Evolutionary conservation across 64 coral and sea anemone species (phyloP).

Genomic region (Pachyseris speciosa): DNA sequence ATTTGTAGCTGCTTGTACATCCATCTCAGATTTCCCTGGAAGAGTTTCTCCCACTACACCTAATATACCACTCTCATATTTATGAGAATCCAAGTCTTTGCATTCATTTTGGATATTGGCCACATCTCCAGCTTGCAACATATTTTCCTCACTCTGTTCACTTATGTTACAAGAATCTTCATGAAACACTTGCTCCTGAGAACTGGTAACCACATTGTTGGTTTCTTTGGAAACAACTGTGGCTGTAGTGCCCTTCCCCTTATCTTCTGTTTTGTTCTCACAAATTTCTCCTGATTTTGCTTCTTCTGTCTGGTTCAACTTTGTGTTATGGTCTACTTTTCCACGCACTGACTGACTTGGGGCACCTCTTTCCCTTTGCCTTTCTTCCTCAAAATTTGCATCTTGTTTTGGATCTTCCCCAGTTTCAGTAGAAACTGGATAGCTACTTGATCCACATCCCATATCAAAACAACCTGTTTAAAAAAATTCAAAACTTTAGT

Average conservation of each 20-base stretch:
- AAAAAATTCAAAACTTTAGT: too few relatives aligned
- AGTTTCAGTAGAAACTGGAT: neutral
- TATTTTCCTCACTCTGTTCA: neutral
- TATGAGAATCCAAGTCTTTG: neutral
- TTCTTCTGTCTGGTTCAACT: neutral
- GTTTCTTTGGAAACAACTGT: neutral
- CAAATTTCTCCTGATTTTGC: neutral
- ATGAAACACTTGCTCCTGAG: neutral
- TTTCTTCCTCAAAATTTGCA: neutral
- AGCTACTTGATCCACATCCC: constrained; percentile 24
- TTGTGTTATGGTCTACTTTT: neutral
- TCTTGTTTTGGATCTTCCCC: neutral
- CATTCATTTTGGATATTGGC: neutral
- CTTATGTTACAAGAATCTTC: neutral
- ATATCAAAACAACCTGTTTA: too few relatives aligned
- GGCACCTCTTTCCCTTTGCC: too few relatives aligned
- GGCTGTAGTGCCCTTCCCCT: too few relatives aligned
- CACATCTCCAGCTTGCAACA: neutral
- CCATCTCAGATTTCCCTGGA: too few relatives aligned
- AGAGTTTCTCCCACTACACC: too few relatives aligned
- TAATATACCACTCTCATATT: neutral
- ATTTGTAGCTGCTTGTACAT: too few relatives aligned
- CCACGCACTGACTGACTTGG: neutral
- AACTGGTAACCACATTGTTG: neutral
- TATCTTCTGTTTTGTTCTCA: neutral